Conservation (phyloP, 2,888 invertebrate genomes). For the Taphrorychus bicolor region DNA sequence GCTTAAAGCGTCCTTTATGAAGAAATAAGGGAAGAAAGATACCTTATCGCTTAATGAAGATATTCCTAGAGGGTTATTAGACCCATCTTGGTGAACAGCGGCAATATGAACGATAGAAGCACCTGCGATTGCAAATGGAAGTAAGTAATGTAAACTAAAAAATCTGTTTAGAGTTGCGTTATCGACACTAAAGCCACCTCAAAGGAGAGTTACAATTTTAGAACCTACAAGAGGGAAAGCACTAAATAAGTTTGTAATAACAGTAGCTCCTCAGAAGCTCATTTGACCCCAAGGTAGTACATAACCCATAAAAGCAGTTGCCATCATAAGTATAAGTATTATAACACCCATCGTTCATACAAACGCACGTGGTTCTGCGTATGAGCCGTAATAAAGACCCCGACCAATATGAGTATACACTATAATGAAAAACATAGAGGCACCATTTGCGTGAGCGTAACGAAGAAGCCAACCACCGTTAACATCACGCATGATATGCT, state of each 20-base stretch:
- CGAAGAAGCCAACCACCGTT: background rate
- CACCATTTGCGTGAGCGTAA: background rate
- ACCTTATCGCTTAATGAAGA: background rate
- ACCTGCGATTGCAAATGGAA: background rate
- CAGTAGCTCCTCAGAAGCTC: background rate
- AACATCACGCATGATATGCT: background rate
- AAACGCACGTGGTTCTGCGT: background rate
- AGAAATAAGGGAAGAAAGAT: background rate
- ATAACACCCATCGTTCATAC: background rate
- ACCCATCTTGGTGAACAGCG: background rate
- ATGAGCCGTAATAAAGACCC: background rate
- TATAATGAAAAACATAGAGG: background rate
- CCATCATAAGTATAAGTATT: background rate
- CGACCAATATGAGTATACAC: background rate
- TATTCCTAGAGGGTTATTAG: background rate
- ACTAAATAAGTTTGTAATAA: background rate
- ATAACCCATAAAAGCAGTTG: background rate
- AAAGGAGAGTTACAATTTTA: background rate
- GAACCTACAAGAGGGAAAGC: background rate
- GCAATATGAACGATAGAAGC: background rate
- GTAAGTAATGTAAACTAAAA: background rate
- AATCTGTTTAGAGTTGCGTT: background rate
- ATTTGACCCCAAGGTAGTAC: background rate
- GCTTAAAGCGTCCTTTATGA: background rate
- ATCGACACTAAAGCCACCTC: background rate